A percentile compares a stretch with the other conserved stretches of the same genome.
Conservation (phyloP, 2,888 invertebrate species). For the Stegophylla sp. region DNA sequence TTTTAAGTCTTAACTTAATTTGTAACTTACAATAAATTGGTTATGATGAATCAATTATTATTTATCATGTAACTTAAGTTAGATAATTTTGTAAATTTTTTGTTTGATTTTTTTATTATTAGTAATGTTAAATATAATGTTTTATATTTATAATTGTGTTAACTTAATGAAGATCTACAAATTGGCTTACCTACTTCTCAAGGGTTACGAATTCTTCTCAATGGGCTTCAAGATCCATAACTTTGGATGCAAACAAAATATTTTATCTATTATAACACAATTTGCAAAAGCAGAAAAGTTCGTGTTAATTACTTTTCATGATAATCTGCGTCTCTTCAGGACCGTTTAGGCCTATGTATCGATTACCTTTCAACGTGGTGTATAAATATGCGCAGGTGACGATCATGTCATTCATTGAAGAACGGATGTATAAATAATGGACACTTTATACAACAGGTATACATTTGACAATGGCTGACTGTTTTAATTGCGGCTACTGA, state of each 20-base stretch:
- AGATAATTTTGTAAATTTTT: slow-evolving; percentile 47
- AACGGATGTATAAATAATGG: slow-evolving; percentile 52
- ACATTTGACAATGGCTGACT: slow-evolving; percentile 51
- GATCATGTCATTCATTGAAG: slow-evolving; percentile 58
- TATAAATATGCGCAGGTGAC: slow-evolving; percentile 59
- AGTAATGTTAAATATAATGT: slow-evolving; percentile 49
- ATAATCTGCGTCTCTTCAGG: slow-evolving; percentile 59
- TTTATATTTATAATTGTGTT: slow-evolving; percentile 48
- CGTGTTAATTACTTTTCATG: slow-evolving; percentile 52
- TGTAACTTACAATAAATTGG: slow-evolving; percentile 50
- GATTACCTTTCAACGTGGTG: slow-evolving; percentile 59
- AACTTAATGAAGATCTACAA: slow-evolving; percentile 58
- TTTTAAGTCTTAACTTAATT: slow-evolving; percentile 49
- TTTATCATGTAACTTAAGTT: slow-evolving; percentile 54
- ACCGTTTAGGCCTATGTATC: slow-evolving; percentile 58
- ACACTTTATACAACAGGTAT: slow-evolving; percentile 57
- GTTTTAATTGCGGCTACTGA: slow-evolving; percentile 34
- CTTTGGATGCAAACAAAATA: slow-evolving; percentile 55
- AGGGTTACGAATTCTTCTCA: slow-evolving; percentile 56
- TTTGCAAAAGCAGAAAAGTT: slow-evolving; percentile 51
- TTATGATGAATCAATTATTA: slow-evolving; percentile 34
- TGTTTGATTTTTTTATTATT: slow-evolving; percentile 49
- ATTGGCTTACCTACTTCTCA: slow-evolving; percentile 56
- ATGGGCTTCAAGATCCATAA: slow-evolving; percentile 56
- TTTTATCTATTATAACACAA: slow-evolving; percentile 48